Evolutionary conservation across 2,113 vertebrate genomes (phyloP).

Genomic region (Cottus gobio): DNA sequence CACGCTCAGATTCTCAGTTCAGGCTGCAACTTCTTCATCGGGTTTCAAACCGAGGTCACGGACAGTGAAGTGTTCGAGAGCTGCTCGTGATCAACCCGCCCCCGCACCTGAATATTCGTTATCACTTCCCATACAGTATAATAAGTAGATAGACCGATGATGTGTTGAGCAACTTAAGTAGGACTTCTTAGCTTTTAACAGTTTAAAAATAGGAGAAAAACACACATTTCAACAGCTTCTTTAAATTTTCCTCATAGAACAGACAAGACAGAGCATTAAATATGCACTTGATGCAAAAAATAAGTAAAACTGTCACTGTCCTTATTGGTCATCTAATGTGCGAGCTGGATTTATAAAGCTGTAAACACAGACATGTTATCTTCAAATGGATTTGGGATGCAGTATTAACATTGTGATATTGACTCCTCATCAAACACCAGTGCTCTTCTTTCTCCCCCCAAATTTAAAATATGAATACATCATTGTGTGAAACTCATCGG

Average conservation of each 20-base stretch:
- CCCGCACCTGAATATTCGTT: not conserved
- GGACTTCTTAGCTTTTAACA: not conserved
- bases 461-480: not conserved
- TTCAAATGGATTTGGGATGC: not conserved
- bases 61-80: not conserved
- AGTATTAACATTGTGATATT: not conserved
- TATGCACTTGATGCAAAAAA: not conserved
- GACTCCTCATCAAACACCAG: not conserved
- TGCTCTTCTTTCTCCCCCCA: not conserved
- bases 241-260: not conserved
- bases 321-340: not conserved
- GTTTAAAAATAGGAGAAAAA: not conserved
- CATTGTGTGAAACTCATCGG: not conserved
- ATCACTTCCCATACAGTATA: not conserved
- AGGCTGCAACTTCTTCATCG: not conserved
- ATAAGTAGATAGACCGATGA: not conserved
- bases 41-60: not conserved
- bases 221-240: not conserved
- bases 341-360: not conserved
- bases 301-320: not conserved
- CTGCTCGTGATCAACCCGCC: not conserved
- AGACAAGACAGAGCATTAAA: not conserved
- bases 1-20: not conserved
- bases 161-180: not conserved
- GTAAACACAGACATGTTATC: not conserved